phyloP scores from a whole-genome alignment of 2,113 vertebrate genomes.

The Sander vitreus region DNA sequence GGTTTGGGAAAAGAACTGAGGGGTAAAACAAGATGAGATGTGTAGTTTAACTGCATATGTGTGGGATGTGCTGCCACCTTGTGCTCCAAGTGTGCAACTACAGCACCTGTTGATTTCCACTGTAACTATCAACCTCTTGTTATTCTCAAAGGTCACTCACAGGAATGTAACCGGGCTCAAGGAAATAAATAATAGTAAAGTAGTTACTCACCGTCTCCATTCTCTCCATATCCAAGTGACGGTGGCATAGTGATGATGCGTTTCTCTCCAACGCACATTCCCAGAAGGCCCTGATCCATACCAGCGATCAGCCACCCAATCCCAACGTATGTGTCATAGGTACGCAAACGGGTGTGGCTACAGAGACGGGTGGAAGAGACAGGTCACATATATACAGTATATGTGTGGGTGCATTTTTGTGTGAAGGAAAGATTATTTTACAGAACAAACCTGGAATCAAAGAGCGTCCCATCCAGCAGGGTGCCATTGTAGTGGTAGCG shows the following conservation, averaged over 20 bases:
- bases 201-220: slow-evolving; percentile 90
- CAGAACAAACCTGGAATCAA: slow-evolving; percentile 92
- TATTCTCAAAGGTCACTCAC: background rate
- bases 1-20: background rate
- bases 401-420: background rate
- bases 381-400: background rate
- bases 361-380: background rate
- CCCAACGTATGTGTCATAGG: slow-evolving; percentile 96
- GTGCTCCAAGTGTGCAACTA: slow-evolving; percentile 4
- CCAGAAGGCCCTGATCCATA: slow-evolving; percentile 97
- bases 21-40: background rate
- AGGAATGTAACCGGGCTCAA: background rate
- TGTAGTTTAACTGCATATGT: background rate
- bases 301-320: slow-evolving; percentile 98
- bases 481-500: slow-evolving; percentile 99
- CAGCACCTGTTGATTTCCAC: background rate
- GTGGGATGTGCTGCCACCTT: slow-evolving; percentile 22
- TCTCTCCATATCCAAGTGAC: slow-evolving; percentile 94
- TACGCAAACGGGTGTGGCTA: slow-evolving; percentile 96
- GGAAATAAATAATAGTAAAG: background rate
- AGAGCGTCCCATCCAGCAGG: slow-evolving; percentile 95
- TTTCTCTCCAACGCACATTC: slow-evolving; percentile 96
- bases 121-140: background rate
- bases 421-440: background rate
- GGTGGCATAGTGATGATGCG: slow-evolving; percentile 94